phyloP scores from a whole-genome alignment of 1,140 invertebrate species.

The Drosophila sturtevanti region DNA sequence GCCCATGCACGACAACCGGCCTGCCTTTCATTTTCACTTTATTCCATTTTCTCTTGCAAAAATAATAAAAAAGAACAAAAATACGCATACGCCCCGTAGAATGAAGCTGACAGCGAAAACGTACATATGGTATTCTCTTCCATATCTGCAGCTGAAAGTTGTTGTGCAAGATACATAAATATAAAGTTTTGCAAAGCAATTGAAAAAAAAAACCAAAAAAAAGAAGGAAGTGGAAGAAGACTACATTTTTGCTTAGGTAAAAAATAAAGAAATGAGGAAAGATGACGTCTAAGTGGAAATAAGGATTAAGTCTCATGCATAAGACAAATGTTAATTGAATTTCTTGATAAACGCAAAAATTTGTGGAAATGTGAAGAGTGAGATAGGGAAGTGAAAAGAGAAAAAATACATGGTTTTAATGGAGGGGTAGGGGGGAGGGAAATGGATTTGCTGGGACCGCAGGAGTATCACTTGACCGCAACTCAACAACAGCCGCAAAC shows the following conservation, averaged over 20 bases:
- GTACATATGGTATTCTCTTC: slow-evolving; percentile 17
- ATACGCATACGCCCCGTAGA: slow-evolving; percentile 69
- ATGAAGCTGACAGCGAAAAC: slow-evolving; percentile 47
- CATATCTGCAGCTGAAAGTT: slow-evolving; percentile 45
- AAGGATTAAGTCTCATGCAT: slow-evolving; percentile 57
- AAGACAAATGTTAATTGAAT: slow-evolving; percentile 76
- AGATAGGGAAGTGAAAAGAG: slow-evolving; percentile 8
- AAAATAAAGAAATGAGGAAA: not conserved
- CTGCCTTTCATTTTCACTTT: slow-evolving; percentile 16
- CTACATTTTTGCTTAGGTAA: slow-evolving; percentile 5
- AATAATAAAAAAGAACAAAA: slow-evolving; percentile 50
- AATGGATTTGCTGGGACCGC: slow-evolving; percentile 1
- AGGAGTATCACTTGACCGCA: slow-evolving; percentile 31
- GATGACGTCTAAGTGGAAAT: slow-evolving; percentile 10
- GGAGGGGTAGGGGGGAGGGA: not conserved
- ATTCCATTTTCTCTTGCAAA: slow-evolving; percentile 21
- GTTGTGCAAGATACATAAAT: slow-evolving; percentile 60
- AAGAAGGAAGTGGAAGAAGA: not conserved
- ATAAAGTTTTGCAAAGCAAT: slow-evolving; percentile 55
- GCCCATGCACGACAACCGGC: not conserved
- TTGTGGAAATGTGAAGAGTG: slow-evolving; percentile 39
- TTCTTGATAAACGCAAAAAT: slow-evolving; percentile 50
- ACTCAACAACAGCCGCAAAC: slow-evolving; percentile 55
- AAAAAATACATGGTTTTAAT: slow-evolving; percentile 7
- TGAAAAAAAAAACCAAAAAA: slow-evolving; percentile 17